Evolutionary conservation across 2,113 vertebrate genomes (phyloP), one percentile per base, ranked within the genome.

Genomic region (Scomber scombrus): DNA sequence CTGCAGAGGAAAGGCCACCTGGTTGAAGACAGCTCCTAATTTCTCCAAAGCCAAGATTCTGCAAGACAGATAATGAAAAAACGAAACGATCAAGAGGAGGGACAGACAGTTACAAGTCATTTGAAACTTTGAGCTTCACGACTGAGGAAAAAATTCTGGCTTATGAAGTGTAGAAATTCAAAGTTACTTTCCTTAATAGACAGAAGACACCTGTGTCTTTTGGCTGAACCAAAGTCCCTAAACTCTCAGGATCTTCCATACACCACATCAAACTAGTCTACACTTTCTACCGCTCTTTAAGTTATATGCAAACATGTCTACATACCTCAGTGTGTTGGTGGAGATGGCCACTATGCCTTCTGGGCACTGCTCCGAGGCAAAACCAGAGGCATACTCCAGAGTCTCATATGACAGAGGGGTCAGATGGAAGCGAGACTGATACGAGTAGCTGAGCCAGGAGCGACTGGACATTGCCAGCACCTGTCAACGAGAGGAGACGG

Each of bases 291-390:
- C 8, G 19, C 18, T 4, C 16, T 10, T 7, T 0, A 2, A 5
- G 21, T 18, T 40, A 5, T 7, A 16, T 6, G 4, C 9, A 54
- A 16, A 47, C 5, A 15, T 26, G 8, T 40, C 7, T 9, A 31
- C 46, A 16, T 91, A 99, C 98, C 98, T 97, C 91, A 99, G 78
- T 0, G 98, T 99, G 92, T 99, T 99, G 69, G 98, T 99, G 80
- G 98, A 99, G 89, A 99, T 99, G 90, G 98, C 98, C 46, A 99
- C 98, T 2, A 99, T 99, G 71, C 98, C 98, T 89, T 99, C 98
- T 0, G 98, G 98, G 75, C 98, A 99, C 82, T 99, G 98, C 82
- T 99, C 98, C 0, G 98, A 99, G 11, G 98, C 98, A 13, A 99
- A 99, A 45, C 98, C 97, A 19, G 98, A 99, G 0, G 98, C 98